Conservation (phyloP, 2,888 invertebrate species). For the Oscheius myriophilus region DNA sequence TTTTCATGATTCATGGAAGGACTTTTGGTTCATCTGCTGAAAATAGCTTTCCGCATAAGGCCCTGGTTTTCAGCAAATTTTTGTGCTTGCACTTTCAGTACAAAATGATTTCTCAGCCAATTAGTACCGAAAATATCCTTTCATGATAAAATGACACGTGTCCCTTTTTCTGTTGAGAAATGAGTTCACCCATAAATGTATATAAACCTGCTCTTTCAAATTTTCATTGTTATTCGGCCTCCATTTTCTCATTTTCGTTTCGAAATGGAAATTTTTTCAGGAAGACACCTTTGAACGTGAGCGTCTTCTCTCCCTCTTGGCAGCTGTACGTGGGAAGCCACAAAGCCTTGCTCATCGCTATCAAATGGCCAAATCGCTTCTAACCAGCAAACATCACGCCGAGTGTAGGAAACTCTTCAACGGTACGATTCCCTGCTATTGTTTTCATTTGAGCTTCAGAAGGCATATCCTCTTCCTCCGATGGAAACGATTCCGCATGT, state of each 20-base stretch:
- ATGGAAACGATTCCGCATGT: conserved; percentile 32
- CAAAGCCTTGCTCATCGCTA: conserved; percentile 52
- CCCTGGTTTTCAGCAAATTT: too few species aligned
- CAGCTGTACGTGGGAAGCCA: conserved; percentile 45
- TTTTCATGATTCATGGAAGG: too few species aligned
- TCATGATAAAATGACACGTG: too few species aligned
- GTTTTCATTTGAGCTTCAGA: conserved; percentile 30
- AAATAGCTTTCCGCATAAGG: too few species aligned
- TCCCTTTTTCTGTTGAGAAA: too few species aligned
- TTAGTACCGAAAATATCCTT: too few species aligned
- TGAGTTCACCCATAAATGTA: background rate
- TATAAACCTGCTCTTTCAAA: too few species aligned
- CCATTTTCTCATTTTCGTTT: background rate
- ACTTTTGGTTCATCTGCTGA: too few species aligned
- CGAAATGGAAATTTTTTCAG: conserved; percentile 31
- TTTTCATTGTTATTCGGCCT: too few species aligned
- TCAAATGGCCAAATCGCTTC: conserved; percentile 50
- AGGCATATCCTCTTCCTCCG: conserved; percentile 41
- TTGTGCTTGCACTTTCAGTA: too few species aligned
- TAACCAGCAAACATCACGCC: conserved; percentile 46
- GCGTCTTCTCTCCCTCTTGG: conserved; percentile 40
- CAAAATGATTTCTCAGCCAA: too few species aligned
- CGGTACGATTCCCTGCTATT: conserved; percentile 29
- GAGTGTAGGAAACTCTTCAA: conserved; percentile 50
- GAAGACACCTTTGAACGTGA: conserved; percentile 53